Conservation (phyloP, 2,888 invertebrate genomes). For the Meteorus cinctellus region DNA sequence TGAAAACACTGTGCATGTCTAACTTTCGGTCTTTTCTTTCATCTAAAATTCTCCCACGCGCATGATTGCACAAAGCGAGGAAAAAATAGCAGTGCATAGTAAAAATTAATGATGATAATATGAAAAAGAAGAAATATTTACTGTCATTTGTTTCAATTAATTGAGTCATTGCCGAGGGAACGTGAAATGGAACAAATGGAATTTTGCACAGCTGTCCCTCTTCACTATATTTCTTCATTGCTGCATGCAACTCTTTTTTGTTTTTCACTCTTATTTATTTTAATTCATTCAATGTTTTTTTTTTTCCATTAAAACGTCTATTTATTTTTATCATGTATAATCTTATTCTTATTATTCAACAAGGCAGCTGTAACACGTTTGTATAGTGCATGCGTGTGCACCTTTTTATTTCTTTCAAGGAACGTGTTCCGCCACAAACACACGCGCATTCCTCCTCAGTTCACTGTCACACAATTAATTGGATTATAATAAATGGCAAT, state of each 20-base stretch:
- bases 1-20: constrained; percentile 6
- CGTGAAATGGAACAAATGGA: constrained; percentile 11
- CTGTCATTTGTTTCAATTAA: constrained; percentile 33
- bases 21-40: not conserved
- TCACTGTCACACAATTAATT: not conserved
- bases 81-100: constrained; percentile 8
- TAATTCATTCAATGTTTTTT: not conserved
- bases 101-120: not conserved
- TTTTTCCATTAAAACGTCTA: constrained; percentile 6
- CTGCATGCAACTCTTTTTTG: too few relatives aligned
- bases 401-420: not conserved
- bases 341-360: constrained; percentile 35
- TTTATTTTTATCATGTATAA: constrained; percentile 22
- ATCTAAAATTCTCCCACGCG: not conserved
- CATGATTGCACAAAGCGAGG: constrained; percentile 5
- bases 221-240: not conserved
- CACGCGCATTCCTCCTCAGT: not conserved
- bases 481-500: not conserved
- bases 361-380: constrained; percentile 30
- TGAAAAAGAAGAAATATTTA: not conserved
- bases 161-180: constrained; percentile 15
- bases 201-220: constrained; percentile 31
- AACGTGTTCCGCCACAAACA: not conserved
- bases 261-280: not conserved
- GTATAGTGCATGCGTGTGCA: constrained; percentile 14